Evolutionary conservation across 2,113 vertebrate species (phyloP).

Genomic region (Oryzias javanicus): DNA sequence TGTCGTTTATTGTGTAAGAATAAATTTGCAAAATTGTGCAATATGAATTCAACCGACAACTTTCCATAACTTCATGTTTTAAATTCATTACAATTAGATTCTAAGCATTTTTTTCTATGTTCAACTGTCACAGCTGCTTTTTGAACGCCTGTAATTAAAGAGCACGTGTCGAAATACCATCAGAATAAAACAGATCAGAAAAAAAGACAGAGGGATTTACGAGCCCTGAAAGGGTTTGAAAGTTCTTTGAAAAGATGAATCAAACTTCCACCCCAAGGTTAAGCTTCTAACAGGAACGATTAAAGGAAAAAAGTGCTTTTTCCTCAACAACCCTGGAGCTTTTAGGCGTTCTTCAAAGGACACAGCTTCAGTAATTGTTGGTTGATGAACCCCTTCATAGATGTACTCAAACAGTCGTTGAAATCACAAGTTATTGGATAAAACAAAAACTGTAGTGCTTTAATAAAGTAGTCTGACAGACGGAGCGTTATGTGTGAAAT

Average conservation of each 20-base stretch:
- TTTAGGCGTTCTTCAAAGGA: constrained; percentile 2
- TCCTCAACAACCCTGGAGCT: not conserved
- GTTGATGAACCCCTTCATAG: too few relatives aligned
- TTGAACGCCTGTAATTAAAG: constrained; percentile 34
- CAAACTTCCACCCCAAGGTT: not conserved
- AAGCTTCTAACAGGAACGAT: too few relatives aligned
- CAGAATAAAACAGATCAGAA: constrained; percentile 6
- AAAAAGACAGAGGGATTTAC: constrained; percentile 23
- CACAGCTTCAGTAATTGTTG: too few relatives aligned
- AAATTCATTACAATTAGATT: too few relatives aligned
- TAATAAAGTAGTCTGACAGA: too few relatives aligned
- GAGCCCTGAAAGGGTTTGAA: constrained; percentile 54
- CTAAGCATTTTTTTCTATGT: not conserved
- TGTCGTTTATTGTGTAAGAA: not conserved
- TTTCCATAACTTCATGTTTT: too few relatives aligned
- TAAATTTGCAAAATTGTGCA: constrained; percentile 11
- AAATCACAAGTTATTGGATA: too few relatives aligned
- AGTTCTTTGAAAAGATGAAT: constrained; percentile 12
- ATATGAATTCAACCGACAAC: constrained; percentile 1
- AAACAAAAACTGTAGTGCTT: too few relatives aligned
- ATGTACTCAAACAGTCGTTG: too few relatives aligned
- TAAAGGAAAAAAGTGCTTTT: constrained; percentile 4
- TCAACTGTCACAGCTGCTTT: constrained; percentile 20
- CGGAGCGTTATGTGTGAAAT: too few relatives aligned
- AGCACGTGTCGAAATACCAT: constrained; percentile 10